Evolutionary conservation across 2,797 vertebrate genomes (phyloP), one percentile per base, ranked within the genome.

Genomic region (Typhlichthys subterraneus): DNA sequence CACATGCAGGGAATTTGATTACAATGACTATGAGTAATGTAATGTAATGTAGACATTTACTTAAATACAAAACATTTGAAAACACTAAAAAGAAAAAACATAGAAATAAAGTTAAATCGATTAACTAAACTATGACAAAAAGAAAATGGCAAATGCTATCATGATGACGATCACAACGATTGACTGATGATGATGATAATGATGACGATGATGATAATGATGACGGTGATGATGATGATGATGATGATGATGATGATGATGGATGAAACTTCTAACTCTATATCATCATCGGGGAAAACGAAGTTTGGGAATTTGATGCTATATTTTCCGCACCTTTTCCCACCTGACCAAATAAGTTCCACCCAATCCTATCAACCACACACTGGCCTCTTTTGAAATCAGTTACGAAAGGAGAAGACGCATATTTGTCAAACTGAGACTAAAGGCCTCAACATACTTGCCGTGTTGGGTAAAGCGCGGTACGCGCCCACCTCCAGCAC

Each of bases 341-440:
- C 12, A 17, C 53, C 57, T n/a, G 61, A 23, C 54, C 12, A 54
- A 63, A 63, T 19, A 75, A 0, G 65, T 14, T 29, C 45, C 67
- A 13, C 59, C 54, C 53, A 51, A 52, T 19, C 9, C 42, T 57
- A 65, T 49, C 58, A 14, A 38, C 8, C 1, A 2, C 0, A 8
- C 56, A 45, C 62, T 59, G 5, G 52, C 45, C 13, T 77, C 55
- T 81, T 69, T 83, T 46, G 79, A 88, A 89, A 89, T 76, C 51
- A 71, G 7, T 76, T 79, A 85, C 38, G 42, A 70, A 77, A 23
- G 13, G 2, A 0, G 1, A 23, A 54, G 61, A 76, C 61, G 31
- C 57, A 45, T 4, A 69, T 50, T 65, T 66, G 23, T 62, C 59
- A 65, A 72, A 65, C 50, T 0, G 9, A 76, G 70, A 75, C 62